These are phyloP conservation scores for Arge pagana DNA, from an alignment of 2,888 invertebrate species.

Conservation along the genomic window DNA sequence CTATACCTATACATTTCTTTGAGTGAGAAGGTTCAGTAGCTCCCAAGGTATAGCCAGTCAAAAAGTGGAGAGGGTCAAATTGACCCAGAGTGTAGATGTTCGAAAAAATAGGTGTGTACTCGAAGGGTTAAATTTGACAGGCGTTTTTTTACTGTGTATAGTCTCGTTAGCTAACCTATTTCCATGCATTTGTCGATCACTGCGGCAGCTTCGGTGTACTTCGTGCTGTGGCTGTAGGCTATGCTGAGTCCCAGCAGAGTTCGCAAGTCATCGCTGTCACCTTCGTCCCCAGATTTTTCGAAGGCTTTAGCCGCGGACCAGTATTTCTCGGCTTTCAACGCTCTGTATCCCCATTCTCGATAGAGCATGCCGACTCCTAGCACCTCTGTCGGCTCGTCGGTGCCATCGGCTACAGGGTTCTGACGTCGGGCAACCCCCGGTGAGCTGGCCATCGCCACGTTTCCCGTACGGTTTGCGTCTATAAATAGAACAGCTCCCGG, in stretches of 20 bases:
- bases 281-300: constrained; percentile 36
- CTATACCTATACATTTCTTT: too few species aligned
- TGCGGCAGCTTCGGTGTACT: constrained; percentile 39
- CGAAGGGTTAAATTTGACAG: too few species aligned
- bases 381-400: constrained; percentile 28
- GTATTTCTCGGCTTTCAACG: constrained; percentile 35
- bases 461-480: too few species aligned
- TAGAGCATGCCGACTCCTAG: constrained; percentile 42
- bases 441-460: too few species aligned
- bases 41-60: too few species aligned
- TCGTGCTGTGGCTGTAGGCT: constrained; percentile 38
- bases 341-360: constrained; percentile 47
- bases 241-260: constrained; percentile 42
- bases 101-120: too few species aligned
- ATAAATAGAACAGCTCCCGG: too few species aligned
- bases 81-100: too few species aligned
- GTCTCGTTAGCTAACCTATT: constrained; percentile 37
- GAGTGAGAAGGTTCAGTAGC: too few species aligned
- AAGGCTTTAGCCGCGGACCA: constrained; percentile 39
- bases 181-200: constrained; percentile 40
- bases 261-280: constrained; percentile 36
- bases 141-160: too few species aligned
- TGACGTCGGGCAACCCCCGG: too few species aligned
- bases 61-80: too few species aligned
- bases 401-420: background rate